A percentile compares a stretch with the other conserved stretches of the same genome.
phyloP scores from a whole-genome alignment of 2,113 vertebrate genomes.

The Barbus barbus region DNA sequence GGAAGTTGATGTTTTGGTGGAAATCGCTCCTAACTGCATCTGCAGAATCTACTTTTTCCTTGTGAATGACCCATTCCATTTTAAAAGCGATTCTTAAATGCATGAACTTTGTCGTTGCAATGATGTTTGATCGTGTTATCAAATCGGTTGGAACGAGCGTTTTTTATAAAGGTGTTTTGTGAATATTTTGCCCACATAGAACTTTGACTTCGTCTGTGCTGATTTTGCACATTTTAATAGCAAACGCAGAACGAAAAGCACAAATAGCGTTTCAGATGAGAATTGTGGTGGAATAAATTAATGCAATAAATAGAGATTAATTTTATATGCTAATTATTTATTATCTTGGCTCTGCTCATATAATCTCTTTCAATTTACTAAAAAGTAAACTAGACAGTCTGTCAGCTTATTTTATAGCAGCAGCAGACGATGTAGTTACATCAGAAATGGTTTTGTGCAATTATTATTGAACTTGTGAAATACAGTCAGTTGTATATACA shows the following conservation, averaged over 20 bases:
- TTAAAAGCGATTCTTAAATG: constrained; percentile 35
- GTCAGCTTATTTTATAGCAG: not conserved
- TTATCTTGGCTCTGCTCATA: not conserved
- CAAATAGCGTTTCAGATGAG: not conserved
- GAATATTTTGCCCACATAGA: constrained; percentile 5
- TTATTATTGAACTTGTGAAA: constrained; percentile 8
- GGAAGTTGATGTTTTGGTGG: constrained; percentile 7
- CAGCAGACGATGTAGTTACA: not conserved
- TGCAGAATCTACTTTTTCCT: too few relatives aligned
- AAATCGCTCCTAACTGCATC: not conserved
- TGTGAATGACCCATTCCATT: too few relatives aligned
- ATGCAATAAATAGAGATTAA: constrained; percentile 8
- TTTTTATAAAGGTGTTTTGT: constrained; percentile 29
- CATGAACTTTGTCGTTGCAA: constrained; percentile 44
- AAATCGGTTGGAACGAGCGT: not conserved
- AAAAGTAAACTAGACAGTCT: not conserved
- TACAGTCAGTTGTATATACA: not conserved
- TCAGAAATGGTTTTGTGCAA: constrained; percentile 1
- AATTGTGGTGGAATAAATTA: not conserved
- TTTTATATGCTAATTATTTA: not conserved
- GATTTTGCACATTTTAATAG: constrained; percentile 43
- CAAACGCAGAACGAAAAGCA: not conserved
- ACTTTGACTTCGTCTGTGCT: constrained; percentile 6
- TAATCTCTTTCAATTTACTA: not conserved
- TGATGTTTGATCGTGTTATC: constrained; percentile 20